Evolutionary conservation across 2,888 invertebrate genomes (phyloP).

Genomic region (Eilema sororculum): DNA sequence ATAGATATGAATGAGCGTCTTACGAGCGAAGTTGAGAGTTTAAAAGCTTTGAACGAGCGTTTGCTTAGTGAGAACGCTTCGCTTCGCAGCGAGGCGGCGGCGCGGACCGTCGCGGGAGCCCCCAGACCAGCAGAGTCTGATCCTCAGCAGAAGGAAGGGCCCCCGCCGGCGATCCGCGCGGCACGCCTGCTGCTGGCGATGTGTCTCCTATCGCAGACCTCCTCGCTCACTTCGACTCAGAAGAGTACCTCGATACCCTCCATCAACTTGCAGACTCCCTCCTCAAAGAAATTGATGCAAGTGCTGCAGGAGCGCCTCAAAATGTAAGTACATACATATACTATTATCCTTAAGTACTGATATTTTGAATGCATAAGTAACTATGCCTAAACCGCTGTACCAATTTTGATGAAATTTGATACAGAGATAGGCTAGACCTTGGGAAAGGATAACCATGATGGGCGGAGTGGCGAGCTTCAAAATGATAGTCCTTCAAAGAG

Average conservation of each 20-base stretch:
- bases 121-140: constrained; percentile 93
- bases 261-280: constrained; percentile 94
- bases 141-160: constrained; percentile 98
- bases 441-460: no score
- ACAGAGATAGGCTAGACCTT: no score
- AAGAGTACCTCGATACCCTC: constrained; percentile 90
- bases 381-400: no score
- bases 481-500: no score
- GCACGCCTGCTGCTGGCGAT: constrained; percentile 91
- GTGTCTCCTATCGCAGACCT: constrained; percentile 95
- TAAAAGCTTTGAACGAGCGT: constrained; percentile 90
- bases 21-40: constrained; percentile 88
- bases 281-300: constrained; percentile 92
- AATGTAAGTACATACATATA: constrained; percentile 87
- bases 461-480: no score
- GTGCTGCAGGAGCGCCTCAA: constrained; percentile 89
- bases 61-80: constrained; percentile 89
- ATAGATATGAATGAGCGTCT: constrained; percentile 89
- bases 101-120: constrained; percentile 90
- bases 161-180: constrained; percentile 90
- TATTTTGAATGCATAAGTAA: no score
- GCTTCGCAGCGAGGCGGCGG: constrained; percentile 86
- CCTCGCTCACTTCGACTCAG: constrained; percentile 92
- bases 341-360: no score
- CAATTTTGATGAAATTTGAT: no score